Percentiles rank a stretch among this genome's conserved stretches.
Conservation (phyloP, 2,888 invertebrate genomes). For the Falcaria lacertinaria region DNA sequence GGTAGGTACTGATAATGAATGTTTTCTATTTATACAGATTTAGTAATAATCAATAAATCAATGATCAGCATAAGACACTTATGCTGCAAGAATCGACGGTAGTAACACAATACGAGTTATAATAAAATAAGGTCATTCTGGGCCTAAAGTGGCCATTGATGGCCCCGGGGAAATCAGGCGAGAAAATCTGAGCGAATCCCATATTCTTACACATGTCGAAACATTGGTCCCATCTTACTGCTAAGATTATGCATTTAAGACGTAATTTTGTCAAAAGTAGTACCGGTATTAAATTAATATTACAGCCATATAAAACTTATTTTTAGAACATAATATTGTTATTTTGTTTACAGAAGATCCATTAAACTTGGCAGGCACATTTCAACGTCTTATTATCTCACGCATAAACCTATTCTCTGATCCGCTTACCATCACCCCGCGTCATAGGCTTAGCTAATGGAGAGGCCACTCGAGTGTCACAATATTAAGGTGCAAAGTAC, state of each 20-base stretch:
- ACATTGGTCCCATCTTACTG: too few relatives aligned
- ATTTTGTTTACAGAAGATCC: slow-evolving; percentile 6
- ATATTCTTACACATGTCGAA: slow-evolving; percentile 18
- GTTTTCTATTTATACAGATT: too few relatives aligned
- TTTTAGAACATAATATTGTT: not conserved
- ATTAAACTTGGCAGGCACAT: slow-evolving; percentile 42
- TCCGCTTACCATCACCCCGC: slow-evolving; percentile 47
- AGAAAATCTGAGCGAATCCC: slow-evolving; percentile 36
- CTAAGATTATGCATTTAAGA: too few relatives aligned
- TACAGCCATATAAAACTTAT: not conserved
- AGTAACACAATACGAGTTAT: slow-evolving; percentile 21
- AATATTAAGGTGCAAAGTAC: not conserved
- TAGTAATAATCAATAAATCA: too few relatives aligned
- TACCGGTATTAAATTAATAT: not conserved
- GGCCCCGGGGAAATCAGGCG: slow-evolving; percentile 53
- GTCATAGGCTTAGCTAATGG: slow-evolving; percentile 54
- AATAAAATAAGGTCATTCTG: slow-evolving; percentile 29
- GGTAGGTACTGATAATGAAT: slow-evolving; percentile 9
- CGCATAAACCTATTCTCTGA: slow-evolving; percentile 52
- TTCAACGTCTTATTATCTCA: slow-evolving; percentile 47
- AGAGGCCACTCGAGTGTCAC: slow-evolving; percentile 29
- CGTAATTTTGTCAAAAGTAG: too few relatives aligned
- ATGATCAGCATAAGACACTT: slow-evolving; percentile 7
- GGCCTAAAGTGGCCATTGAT: slow-evolving; percentile 31
- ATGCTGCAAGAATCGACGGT: slow-evolving; percentile 11